Evolutionary conservation across 2,113 vertebrate genomes (phyloP).

Genomic region (Dasyprocta punctata): DNA sequence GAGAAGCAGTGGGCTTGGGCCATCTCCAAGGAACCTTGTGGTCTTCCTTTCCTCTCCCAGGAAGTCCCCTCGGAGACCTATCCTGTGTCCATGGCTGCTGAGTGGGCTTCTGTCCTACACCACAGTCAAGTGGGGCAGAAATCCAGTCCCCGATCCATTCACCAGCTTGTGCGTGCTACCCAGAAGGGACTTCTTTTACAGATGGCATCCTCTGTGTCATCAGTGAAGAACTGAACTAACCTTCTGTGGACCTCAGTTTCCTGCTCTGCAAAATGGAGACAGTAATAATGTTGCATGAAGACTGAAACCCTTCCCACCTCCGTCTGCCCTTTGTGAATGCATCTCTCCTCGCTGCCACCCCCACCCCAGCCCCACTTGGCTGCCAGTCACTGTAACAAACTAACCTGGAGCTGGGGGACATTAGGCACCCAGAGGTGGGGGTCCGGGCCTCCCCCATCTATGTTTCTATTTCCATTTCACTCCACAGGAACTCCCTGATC

Average conservation of each 20-base stretch:
- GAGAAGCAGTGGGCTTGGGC: not conserved
- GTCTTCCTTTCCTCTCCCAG: not conserved
- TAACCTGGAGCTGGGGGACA: not conserved
- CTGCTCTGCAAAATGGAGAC: not conserved
- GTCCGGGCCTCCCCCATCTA: not conserved
- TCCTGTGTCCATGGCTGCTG: not conserved
- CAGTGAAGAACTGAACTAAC: not conserved
- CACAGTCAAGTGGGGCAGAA: not conserved
- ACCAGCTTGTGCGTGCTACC: not conserved
- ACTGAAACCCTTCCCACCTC: not conserved
- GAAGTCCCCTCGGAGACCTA: not conserved
- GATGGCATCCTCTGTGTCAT: not conserved
- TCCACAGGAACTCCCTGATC: not conserved
- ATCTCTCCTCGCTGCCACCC: not conserved
- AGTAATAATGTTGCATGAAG: accelerated
- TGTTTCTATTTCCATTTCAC: not conserved
- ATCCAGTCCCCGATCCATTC: not conserved
- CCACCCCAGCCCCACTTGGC: not conserved
- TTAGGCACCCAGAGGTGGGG: too few species aligned
- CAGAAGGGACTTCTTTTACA: not conserved
- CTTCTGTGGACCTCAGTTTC: not conserved
- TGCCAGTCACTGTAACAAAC: not conserved
- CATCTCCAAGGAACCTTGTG: not conserved
- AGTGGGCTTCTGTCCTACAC: not conserved
- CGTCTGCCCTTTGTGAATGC: not conserved